A percentile compares a stretch with the other conserved stretches of the same genome.
phyloP scores from a whole-genome alignment of 2,113 vertebrate species.

The Poecile atricapillus region DNA sequence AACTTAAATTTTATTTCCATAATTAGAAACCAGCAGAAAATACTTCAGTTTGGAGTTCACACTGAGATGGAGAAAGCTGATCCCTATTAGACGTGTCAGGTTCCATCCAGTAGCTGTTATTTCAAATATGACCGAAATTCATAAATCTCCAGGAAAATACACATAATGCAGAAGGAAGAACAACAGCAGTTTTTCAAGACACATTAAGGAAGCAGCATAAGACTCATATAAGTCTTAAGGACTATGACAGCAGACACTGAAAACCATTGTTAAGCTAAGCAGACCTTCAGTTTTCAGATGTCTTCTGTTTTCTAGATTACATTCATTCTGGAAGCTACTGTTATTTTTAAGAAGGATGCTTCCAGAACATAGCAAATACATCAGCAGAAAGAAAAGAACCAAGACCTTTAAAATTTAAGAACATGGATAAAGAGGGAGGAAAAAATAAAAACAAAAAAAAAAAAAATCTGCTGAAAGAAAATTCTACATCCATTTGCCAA shows the following conservation, averaged over 20 bases:
- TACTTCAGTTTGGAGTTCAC: not conserved
- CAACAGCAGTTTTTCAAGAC: not conserved
- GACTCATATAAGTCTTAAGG: not conserved
- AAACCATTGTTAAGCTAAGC: not conserved
- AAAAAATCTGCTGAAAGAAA: not conserved
- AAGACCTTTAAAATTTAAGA: not conserved
- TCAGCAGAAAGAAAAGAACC: not conserved
- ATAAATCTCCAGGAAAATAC: not conserved
- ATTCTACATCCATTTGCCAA: not conserved
- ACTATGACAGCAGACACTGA: not conserved
- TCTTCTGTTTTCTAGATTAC: not conserved
- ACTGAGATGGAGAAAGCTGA: not conserved
- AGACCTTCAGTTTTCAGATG: not conserved
- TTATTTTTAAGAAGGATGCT: not conserved
- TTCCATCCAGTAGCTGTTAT: not conserved
- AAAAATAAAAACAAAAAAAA: not conserved
- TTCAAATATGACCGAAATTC: not conserved
- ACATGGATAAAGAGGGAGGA: fast-evolving
- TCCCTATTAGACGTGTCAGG: not conserved
- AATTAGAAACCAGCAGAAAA: not conserved
- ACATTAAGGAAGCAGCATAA: not conserved
- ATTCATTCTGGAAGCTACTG: not conserved
- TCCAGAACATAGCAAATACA: not conserved
- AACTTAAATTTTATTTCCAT: not conserved
- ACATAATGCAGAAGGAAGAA: not conserved